Evolutionary conservation across 2,888 invertebrate genomes (phyloP), one percentile per base, ranked within the genome.

Genomic region (Eupelmus urozonus): DNA sequence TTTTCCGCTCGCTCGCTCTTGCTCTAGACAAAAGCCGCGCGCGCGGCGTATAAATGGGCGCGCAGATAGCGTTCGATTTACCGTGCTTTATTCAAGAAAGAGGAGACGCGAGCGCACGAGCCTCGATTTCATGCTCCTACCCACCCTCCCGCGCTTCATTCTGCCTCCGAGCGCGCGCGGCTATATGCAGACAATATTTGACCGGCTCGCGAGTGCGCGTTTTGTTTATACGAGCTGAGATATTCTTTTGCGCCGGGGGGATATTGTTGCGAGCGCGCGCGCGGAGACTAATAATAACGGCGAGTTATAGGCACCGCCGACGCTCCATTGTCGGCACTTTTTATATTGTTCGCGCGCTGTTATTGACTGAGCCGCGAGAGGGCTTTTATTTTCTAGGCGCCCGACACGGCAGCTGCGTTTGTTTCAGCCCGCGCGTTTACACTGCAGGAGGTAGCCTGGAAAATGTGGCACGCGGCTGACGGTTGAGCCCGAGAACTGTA

Each of bases 1-100:
- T 34, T 62, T 53, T 45, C 40, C 63, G 69, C 76, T 62, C 34
- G 60, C 23, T 40, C 45, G 42, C 4, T 16, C 5, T 23, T n/a
- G n/a, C n/a, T n/a, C n/a, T 23, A 53, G 53, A 53, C 23, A 53
- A 18, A 53, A 53, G 73, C 74, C n/a, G n/a, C n/a, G n/a, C n/a
- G 40, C 53, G 27, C 51, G 29, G n/a, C 25, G 18, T 29, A 69
- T 67, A 76, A 62, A 60, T 53, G 62, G n/a, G 5, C 45, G 1
- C n/a, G 16, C 40, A 73, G 73, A 73, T 73, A 73, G 45, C 65
- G 65, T 73, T 73, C 73, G 73, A 73, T 73, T 73, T 73, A 73
- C 73, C 73, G 73, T 49, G 55, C 20, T 73, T 73, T 73, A 73
- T 73, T 65, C 73, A 73, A 73, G 45, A 53, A 73, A 65, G 55